A percentile compares a stretch with the other conserved stretches of the same genome.
These are phyloP conservation scores for Epicampocera succincta DNA, from an alignment of 2,888 invertebrate genomes.

Conservation along the genomic window DNA sequence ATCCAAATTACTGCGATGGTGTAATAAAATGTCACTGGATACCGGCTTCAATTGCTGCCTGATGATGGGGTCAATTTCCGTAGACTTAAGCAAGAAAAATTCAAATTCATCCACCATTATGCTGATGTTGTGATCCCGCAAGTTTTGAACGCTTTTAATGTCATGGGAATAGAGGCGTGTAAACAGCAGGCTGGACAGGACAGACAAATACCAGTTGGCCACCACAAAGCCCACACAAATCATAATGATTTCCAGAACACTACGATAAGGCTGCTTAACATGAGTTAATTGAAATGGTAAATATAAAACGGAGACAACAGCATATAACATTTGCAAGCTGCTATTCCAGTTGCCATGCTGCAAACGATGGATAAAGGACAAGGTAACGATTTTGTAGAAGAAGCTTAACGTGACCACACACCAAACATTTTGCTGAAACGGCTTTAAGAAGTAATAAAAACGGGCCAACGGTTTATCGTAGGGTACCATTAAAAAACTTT, in stretches of 20 bases:
- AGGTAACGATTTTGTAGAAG: slow-evolving; percentile 18
- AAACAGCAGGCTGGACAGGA: slow-evolving; percentile 48
- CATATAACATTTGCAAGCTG: slow-evolving; percentile 22
- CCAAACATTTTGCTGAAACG: slow-evolving; percentile 48
- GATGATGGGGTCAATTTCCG: slow-evolving; percentile 8
- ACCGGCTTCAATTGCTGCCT: slow-evolving; percentile 42
- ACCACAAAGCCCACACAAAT: slow-evolving; percentile 49
- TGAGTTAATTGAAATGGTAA: slow-evolving; percentile 34
- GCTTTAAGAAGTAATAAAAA: slow-evolving; percentile 56
- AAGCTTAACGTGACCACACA: not conserved
- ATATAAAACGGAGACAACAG: slow-evolving; percentile 11
- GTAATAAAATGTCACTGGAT: slow-evolving; percentile 10
- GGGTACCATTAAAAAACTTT: slow-evolving; percentile 52
- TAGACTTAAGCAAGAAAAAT: not conserved
- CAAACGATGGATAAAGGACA: slow-evolving; percentile 43
- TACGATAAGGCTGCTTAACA: slow-evolving; percentile 19
- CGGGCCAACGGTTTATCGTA: slow-evolving; percentile 38
- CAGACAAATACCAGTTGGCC: slow-evolving; percentile 60
- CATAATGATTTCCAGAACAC: slow-evolving; percentile 40
- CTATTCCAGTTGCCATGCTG: slow-evolving; percentile 47
- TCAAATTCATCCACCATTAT: slow-evolving; percentile 57
- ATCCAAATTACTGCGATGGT: slow-evolving; percentile 63
- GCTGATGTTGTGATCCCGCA: slow-evolving; percentile 35
- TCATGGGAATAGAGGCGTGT: slow-evolving; percentile 23
- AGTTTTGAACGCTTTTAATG: slow-evolving; percentile 33